Conservation (phyloP, 1,140 invertebrate genomes). For the Eriosoma lanigerum region DNA sequence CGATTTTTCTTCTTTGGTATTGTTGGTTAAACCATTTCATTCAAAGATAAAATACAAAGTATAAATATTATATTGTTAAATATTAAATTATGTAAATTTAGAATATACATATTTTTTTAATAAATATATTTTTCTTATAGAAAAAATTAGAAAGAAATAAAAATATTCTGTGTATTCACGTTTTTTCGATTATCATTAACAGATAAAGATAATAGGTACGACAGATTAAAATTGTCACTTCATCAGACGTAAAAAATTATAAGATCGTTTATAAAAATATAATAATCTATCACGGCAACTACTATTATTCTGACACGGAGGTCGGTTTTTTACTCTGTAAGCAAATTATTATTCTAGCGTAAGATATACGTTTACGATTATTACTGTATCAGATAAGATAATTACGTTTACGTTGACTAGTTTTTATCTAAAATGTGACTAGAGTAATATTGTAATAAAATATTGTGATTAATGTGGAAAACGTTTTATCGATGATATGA, state of each 20-base stretch:
- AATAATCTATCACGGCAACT: not conserved
- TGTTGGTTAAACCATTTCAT: not conserved
- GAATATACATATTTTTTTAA: not conserved
- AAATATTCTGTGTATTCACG: not conserved
- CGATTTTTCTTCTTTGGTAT: not conserved
- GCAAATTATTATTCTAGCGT: not conserved
- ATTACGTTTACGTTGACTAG: not conserved
- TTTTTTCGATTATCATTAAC: not conserved
- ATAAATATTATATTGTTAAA: not conserved
- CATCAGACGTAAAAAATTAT: not conserved
- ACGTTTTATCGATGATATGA: too few relatives aligned
- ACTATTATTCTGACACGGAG: not conserved
- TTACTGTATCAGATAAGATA: not conserved
- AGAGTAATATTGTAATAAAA: not conserved
- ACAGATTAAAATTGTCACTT: conserved; percentile 7
- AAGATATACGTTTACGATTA: not conserved
- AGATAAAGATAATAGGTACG: too few relatives aligned
- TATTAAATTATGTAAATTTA: conserved; percentile 8
- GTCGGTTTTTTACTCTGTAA: not conserved
- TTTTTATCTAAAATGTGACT: not conserved
- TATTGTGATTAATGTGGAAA: too few relatives aligned
- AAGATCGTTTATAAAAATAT: too few relatives aligned
- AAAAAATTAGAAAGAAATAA: not conserved
- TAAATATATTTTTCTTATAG: too few relatives aligned
- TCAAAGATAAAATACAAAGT: not conserved